Evolutionary conservation across 2,888 invertebrate genomes (phyloP), one percentile per base, ranked within the genome.

Genomic region (Caenorhabditis sp.): DNA sequence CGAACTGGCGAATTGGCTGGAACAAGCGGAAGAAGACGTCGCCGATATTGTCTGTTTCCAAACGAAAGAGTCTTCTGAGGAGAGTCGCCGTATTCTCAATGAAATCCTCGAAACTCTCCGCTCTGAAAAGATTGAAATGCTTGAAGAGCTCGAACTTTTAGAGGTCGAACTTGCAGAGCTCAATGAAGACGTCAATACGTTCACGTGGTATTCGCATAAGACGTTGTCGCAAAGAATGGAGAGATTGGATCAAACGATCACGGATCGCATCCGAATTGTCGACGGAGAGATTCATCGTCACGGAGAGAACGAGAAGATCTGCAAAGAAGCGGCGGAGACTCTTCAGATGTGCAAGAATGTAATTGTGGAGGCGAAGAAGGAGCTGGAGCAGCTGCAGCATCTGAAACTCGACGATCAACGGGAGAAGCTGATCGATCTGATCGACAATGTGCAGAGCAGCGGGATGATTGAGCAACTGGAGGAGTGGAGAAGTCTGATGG

Each of bases 11-110:
- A 72, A 56, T 17, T 72, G 72, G 72, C 27, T 72, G 9, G 72
- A 72, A 24, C 63, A 72, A 24, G 72, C 72, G 1, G 58, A 72
- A 52, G 72, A 72, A 15, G 72, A 72, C n/a, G 63, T 63, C 2
- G 46, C 72, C 6, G 72, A 63, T 32, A 41, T 72, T 8, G 72
- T 72, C 0, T 41, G 56, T 9, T 72, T 72, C 32, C 58, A 72
- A 39, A 63, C 72, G 20, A 63, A 72, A 26, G 50, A 63, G 24
- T 56, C 72, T 8, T 61, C 63, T 1, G 63, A 63, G 13, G 72
- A 65, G 35, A 58, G 72, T 26, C 53, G 35, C 13, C 32, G 48
- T 9, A 58, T 43, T 1, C 43, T 72, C 7, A 2, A 63, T 7
- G 35, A 63, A 13, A 63, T 72, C 22, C 41, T 63, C 6, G 62